Evolutionary conservation across 1,140 invertebrate genomes (phyloP).

Genomic region (Stegodyphus dumicola): DNA sequence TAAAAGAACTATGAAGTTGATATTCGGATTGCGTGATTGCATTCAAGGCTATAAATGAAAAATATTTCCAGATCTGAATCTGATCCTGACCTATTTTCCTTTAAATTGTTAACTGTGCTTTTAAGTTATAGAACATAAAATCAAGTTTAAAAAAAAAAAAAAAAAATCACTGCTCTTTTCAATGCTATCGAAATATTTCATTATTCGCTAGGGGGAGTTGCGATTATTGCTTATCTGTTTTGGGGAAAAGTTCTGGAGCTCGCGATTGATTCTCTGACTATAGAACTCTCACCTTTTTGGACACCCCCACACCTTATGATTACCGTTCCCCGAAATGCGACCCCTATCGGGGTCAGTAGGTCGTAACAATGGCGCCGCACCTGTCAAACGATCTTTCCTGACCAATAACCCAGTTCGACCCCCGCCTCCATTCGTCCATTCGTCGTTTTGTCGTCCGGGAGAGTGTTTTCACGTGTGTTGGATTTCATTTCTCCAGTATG

Average conservation of each 20-base stretch:
- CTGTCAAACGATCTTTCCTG: constrained; percentile 30
- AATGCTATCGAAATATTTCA: too few species aligned
- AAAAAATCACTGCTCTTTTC: too few species aligned
- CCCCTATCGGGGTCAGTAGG: constrained; percentile 46
- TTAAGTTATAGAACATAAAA: too few species aligned
- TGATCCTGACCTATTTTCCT: too few species aligned
- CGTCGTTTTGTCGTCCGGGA: neutral
- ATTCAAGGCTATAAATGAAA: too few species aligned
- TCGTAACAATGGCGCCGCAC: constrained; percentile 52
- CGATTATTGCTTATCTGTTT: neutral
- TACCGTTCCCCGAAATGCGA: constrained; percentile 18
- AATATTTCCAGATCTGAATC: too few species aligned
- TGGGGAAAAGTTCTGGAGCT: neutral
- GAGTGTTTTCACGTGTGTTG: neutral
- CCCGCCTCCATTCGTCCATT: neutral
- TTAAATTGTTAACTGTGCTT: too few species aligned
- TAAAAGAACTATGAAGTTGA: too few species aligned
- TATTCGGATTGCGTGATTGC: too few species aligned
- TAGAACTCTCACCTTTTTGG: constrained; percentile 1
- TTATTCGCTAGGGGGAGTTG: too few species aligned
- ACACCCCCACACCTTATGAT: constrained; percentile 30
- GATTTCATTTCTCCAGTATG: too few species aligned
- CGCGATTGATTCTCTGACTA: neutral
- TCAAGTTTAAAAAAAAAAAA: too few species aligned
- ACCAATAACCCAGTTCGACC: constrained; percentile 58